A percentile compares a stretch with the other conserved stretches of the same genome.
phyloP scores from a whole-genome alignment of 1,140 invertebrate species.

The Musca domestica region DNA sequence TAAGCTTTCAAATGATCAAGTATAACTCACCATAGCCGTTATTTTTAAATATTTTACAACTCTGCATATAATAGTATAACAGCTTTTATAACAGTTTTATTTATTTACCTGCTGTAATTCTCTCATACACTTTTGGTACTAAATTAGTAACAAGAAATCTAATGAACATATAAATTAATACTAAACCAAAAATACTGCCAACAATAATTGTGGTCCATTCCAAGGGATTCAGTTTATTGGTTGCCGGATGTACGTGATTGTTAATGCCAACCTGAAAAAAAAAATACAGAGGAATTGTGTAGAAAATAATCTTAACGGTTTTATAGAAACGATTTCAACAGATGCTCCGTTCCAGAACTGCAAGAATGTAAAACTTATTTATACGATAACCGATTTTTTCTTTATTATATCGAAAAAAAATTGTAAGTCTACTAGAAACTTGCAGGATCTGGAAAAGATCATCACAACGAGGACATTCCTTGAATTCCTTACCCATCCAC shows the following conservation, averaged over 20 bases:
- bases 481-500: constrained; percentile 64
- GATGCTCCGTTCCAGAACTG: too few relatives aligned
- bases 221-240: constrained; percentile 43
- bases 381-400: background rate
- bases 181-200: constrained; percentile 45
- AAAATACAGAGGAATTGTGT: background rate
- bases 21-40: background rate
- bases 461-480: too few relatives aligned
- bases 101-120: constrained; percentile 22
- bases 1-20: background rate
- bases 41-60: background rate
- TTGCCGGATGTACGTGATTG: constrained; percentile 46
- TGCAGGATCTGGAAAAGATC: too few relatives aligned
- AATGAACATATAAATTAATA: constrained; percentile 44
- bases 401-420: background rate
- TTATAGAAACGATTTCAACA: background rate
- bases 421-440: too few relatives aligned
- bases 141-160: constrained; percentile 45
- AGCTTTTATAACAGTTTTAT: background rate
- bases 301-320: background rate
- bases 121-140: constrained; percentile 41
- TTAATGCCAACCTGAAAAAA: constrained; percentile 44
- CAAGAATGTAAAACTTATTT: background rate
- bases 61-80: background rate
- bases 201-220: constrained; percentile 50